Percentiles rank a stretch among this genome's conserved stretches.
phyloP scores from a whole-genome alignment of 2,113 vertebrate species.

The Tor tambroides region DNA sequence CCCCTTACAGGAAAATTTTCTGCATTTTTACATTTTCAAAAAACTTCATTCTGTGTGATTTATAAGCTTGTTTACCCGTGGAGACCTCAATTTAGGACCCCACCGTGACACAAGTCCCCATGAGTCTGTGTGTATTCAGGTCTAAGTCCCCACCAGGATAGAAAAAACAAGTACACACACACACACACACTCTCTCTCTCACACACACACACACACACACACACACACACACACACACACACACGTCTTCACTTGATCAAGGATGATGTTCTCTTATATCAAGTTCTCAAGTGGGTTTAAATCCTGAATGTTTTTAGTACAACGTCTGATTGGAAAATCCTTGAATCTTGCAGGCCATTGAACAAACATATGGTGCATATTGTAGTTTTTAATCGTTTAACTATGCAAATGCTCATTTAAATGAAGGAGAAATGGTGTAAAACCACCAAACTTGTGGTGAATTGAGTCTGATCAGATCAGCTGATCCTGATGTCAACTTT shows the following conservation, averaged over 20 bases:
- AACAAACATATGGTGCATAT: neutral
- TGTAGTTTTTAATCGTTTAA: neutral
- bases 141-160: no score
- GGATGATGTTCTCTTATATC: neutral
- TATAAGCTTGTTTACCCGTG: no score
- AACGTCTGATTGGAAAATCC: neutral
- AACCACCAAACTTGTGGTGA: no score
- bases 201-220: no score
- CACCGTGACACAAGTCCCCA: no score
- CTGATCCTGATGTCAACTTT: neutral
- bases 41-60: no score
- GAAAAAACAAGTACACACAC: no score
- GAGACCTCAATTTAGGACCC: no score
- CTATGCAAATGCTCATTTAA: neutral
- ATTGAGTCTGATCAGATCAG: neutral
- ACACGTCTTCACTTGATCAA: neutral
- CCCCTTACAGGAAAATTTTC: no score
- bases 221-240: neutral
- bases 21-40: no score
- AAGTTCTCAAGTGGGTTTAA: neutral
- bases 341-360: neutral
- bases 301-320: neutral
- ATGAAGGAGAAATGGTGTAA: neutral
- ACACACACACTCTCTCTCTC: no score
- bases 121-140: no score